Percentiles rank a stretch among this genome's conserved stretches.
phyloP scores from a whole-genome alignment of 2,113 vertebrate genomes.

The Entosphenus tridentatus region DNA sequence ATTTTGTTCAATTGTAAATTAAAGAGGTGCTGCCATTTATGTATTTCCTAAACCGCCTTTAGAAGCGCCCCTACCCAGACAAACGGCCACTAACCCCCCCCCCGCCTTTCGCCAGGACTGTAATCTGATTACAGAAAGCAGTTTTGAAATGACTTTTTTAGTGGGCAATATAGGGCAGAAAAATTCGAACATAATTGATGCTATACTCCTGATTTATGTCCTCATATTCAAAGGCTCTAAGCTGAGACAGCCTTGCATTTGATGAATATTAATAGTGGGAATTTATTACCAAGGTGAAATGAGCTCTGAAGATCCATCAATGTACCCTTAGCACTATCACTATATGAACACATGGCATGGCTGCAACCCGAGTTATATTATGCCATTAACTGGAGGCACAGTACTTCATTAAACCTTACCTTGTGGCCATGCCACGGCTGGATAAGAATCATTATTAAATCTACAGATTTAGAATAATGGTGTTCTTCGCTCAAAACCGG shows the following conservation, averaged over 20 bases:
- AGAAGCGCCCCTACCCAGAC: too few species aligned
- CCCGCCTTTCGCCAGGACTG: too few species aligned
- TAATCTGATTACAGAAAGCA: background rate
- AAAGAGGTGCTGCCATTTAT: too few species aligned
- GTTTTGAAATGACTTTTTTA: background rate
- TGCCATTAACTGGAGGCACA: background rate
- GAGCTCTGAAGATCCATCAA: constrained; percentile 5
- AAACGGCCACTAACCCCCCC: too few species aligned
- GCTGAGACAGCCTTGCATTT: background rate
- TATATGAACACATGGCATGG: constrained; percentile 1
- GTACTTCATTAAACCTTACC: too few species aligned
- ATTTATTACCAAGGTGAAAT: constrained; percentile 6
- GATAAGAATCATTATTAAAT: too few species aligned
- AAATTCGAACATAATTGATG: constrained; percentile 5
- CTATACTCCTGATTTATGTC: constrained; percentile 6
- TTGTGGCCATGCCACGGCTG: too few species aligned
- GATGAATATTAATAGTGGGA: constrained; percentile 6
- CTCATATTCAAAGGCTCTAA: constrained; percentile 6
- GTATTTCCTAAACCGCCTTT: too few species aligned
- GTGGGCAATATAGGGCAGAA: background rate
- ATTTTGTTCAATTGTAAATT: too few species aligned
- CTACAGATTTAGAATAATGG: too few species aligned
- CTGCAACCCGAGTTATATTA: constrained; percentile 1
- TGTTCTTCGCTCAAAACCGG: too few species aligned
- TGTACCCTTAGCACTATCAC: constrained; percentile 4